phyloP scores from a whole-genome alignment of 1,140 invertebrate genomes.

The Drosophila parvula region DNA sequence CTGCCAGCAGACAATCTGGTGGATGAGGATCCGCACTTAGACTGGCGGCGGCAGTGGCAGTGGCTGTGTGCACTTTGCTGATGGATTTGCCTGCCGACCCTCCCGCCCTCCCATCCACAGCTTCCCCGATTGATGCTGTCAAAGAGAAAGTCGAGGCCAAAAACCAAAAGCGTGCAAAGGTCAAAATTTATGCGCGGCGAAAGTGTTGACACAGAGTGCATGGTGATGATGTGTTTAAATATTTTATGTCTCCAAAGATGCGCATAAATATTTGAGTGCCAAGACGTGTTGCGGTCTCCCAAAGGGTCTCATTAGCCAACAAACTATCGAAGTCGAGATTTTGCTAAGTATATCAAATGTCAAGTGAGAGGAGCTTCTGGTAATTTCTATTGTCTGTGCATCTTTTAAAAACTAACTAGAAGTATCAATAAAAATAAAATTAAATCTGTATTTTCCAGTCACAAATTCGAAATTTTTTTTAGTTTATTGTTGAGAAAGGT shows the following conservation, averaged over 20 bases:
- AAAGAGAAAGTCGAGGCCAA: constrained; percentile 31
- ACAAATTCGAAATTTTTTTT: not conserved
- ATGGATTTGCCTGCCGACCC: constrained; percentile 53
- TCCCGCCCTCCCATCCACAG: constrained; percentile 4
- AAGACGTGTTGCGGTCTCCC: constrained; percentile 64
- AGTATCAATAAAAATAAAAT: not conserved
- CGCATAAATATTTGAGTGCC: constrained; percentile 74
- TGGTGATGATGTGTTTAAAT: constrained; percentile 72
- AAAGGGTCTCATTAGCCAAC: constrained; percentile 21
- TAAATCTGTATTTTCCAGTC: not conserved
- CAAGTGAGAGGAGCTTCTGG: not conserved
- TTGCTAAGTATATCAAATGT: constrained; percentile 14
- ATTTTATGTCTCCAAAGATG: constrained; percentile 62
- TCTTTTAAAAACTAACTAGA: not conserved
- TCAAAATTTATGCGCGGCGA: constrained; percentile 69
- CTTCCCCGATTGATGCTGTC: constrained; percentile 62
- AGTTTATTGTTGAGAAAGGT: not conserved
- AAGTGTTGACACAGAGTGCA: constrained; percentile 76
- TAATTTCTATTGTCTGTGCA: no score
- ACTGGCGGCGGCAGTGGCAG: constrained; percentile 14
- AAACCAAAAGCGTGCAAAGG: constrained; percentile 53
- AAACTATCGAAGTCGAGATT: constrained; percentile 35
- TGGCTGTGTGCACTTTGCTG: constrained; percentile 63
- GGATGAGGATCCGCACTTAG: not conserved
- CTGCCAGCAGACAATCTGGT: constrained; percentile 29